Evolutionary conservation across 2,888 invertebrate genomes (phyloP).

Genomic region (Lasioglossum vierecki): DNA sequence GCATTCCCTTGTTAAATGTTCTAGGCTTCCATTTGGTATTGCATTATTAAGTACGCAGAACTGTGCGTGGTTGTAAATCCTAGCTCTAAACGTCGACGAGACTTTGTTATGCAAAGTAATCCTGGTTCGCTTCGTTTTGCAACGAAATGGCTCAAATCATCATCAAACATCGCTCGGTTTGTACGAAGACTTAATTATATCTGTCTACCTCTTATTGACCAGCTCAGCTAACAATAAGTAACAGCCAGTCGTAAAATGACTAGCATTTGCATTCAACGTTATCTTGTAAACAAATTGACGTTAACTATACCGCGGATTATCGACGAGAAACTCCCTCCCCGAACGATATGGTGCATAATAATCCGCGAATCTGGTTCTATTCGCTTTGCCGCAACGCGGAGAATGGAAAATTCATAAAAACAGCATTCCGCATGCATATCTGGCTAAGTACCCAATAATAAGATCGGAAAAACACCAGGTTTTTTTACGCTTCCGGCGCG

Average conservation of each 20-base stretch:
- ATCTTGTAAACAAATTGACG: not conserved
- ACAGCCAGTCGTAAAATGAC: conserved; percentile 8
- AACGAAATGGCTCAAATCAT: not conserved
- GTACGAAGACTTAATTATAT: not conserved
- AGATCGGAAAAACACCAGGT: conserved; percentile 4
- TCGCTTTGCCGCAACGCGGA: not conserved
- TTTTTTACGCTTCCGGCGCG: not conserved
- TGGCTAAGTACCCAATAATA: not conserved
- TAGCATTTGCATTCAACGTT: not conserved
- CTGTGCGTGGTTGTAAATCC: not conserved
- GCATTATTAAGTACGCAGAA: no score
- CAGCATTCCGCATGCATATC: not conserved
- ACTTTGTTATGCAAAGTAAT: not conserved
- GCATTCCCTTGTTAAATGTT: no score
- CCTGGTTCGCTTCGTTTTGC: not conserved
- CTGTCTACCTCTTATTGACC: not conserved
- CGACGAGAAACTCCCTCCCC: not conserved
- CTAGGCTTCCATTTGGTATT: no score
- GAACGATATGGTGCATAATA: not conserved
- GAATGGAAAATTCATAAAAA: conserved; percentile 5
- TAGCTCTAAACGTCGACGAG: not conserved
- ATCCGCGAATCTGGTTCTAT: not conserved
- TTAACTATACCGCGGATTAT: not conserved
- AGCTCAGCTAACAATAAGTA: not conserved
- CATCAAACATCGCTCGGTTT: not conserved